Conservation (phyloP, 2,888 invertebrate genomes). For the Aproaerema taeniolella region DNA sequence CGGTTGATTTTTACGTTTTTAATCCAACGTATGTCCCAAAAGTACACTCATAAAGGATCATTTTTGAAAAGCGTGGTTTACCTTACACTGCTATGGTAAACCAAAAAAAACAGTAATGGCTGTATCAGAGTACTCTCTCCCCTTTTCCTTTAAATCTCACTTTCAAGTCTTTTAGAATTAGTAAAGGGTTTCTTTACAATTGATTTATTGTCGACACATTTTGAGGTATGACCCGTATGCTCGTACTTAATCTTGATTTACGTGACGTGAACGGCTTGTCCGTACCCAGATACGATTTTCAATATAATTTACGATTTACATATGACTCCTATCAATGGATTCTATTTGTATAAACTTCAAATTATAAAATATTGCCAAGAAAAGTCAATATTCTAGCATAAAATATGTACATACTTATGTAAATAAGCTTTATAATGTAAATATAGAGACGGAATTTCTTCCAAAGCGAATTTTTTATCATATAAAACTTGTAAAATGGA, state of each 20-base stretch:
- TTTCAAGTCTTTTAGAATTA: conserved; percentile 62
- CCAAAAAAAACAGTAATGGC: too few species aligned
- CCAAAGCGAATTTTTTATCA: background rate
- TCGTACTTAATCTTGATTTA: conserved; percentile 69
- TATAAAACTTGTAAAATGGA: background rate
- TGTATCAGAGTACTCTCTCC: conserved; percentile 40
- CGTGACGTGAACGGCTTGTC: conserved; percentile 53
- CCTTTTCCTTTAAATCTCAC: conserved; percentile 42
- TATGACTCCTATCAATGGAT: conserved; percentile 31
- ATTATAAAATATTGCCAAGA: background rate
- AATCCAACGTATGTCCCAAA: too few species aligned
- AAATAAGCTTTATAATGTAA: background rate
- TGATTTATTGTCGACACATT: conserved; percentile 64
- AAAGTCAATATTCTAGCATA: background rate
- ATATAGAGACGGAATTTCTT: background rate
- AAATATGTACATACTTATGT: conserved; percentile 2
- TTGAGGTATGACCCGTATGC: conserved; percentile 61
- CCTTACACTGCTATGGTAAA: too few species aligned
- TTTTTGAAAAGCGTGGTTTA: too few species aligned
- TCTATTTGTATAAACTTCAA: conserved; percentile 1
- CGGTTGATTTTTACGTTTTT: too few species aligned
- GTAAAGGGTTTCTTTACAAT: conserved; percentile 58
- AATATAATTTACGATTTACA: conserved; percentile 54
- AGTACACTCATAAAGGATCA: too few species aligned
- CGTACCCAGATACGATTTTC: conserved; percentile 45